A percentile compares a stretch with the other conserved stretches of the same genome.
phyloP scores from a whole-genome alignment of 2,888 invertebrate species.

The Catocala nupta region DNA sequence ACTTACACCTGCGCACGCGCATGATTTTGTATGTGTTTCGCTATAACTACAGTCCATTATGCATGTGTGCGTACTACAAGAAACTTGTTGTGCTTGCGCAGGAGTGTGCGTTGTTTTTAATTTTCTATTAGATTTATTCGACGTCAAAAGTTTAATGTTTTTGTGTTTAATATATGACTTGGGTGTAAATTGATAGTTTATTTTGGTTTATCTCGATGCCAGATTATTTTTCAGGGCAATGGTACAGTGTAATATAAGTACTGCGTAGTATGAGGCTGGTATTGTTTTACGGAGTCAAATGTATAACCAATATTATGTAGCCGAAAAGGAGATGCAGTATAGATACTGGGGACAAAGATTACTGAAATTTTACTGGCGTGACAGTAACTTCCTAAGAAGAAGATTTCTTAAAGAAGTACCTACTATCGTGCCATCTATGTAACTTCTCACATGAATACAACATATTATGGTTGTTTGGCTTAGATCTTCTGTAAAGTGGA shows the following conservation, averaged over 20 bases:
- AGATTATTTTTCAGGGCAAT: slow-evolving; percentile 1
- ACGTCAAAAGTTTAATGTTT: slow-evolving; percentile 48
- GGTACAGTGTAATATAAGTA: neutral
- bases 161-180: slow-evolving; percentile 39
- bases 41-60: slow-evolving; percentile 24
- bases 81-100: slow-evolving; percentile 54
- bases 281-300: too few relatives aligned
- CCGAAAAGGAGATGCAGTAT: too few relatives aligned
- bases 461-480: too few relatives aligned
- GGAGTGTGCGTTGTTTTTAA: slow-evolving; percentile 47
- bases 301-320: too few relatives aligned
- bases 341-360: too few relatives aligned
- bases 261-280: neutral
- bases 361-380: too few relatives aligned
- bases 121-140: slow-evolving; percentile 55
- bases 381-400: too few relatives aligned
- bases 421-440: too few relatives aligned
- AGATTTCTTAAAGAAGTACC: too few relatives aligned
- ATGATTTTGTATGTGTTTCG: slow-evolving; percentile 66
- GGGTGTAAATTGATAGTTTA: slow-evolving; percentile 25
- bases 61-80: slow-evolving; percentile 47
- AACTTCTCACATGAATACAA: too few relatives aligned
- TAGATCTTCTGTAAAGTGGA: too few relatives aligned
- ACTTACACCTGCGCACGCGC: slow-evolving; percentile 16
- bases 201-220: slow-evolving; percentile 16